phyloP scores from a whole-genome alignment of 1,140 invertebrate genomes.

The Triops longicaudatus region DNA sequence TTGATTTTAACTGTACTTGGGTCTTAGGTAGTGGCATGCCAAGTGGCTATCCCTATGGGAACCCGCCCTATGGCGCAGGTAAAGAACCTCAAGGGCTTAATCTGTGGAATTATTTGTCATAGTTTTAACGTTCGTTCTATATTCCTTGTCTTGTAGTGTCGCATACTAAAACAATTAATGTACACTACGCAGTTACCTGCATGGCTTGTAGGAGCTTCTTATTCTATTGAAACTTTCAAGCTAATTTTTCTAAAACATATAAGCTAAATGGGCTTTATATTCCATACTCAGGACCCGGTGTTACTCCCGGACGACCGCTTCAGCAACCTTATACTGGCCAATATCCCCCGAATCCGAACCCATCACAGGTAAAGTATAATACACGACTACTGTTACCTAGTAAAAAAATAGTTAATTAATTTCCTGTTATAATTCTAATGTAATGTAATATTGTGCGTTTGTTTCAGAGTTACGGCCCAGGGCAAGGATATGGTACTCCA shows the following conservation, averaged over 20 bases:
- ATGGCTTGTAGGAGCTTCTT: not conserved
- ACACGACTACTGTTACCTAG: conserved; percentile 9
- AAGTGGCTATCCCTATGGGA: conserved; percentile 6
- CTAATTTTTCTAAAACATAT: not conserved
- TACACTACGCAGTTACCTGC: not conserved
- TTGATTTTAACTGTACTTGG: not conserved
- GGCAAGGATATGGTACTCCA: conserved; percentile 24
- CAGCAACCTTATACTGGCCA: conserved; percentile 25
- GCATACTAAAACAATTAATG: not conserved
- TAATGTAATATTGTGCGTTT: not conserved
- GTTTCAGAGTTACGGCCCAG: conserved; percentile 30
- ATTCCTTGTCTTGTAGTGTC: not conserved
- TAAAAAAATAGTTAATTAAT: no score
- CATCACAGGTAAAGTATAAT: conserved; percentile 24
- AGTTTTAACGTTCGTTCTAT: not conserved
- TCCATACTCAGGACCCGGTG: conserved; percentile 18
- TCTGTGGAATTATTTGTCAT: not conserved
- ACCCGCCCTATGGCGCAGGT: conserved; percentile 8
- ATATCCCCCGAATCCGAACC: conserved; percentile 29
- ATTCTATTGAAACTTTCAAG: not conserved
- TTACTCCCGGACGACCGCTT: not conserved
- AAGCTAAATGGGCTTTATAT: not conserved
- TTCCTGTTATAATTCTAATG: no score
- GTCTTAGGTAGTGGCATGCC: conserved; percentile 5
- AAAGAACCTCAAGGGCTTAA: not conserved